phyloP scores from a whole-genome alignment of 1,140 invertebrate species.

The Atopsyche davidsoni region DNA sequence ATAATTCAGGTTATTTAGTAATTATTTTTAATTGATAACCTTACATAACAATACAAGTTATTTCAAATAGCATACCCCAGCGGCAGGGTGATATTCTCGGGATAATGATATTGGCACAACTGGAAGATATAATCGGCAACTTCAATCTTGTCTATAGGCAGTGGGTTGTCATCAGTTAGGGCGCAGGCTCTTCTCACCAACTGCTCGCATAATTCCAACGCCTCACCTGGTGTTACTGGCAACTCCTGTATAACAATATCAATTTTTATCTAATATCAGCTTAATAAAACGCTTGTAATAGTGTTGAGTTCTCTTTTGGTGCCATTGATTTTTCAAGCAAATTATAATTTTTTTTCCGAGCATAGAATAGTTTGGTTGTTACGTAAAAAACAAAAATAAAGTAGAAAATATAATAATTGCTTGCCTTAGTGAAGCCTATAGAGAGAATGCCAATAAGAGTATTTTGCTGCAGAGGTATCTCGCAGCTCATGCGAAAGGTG shows the following conservation, averaged over 20 bases:
- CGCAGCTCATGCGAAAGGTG: slow-evolving; percentile 75
- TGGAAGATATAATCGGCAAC: slow-evolving; percentile 87
- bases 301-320: too few species aligned
- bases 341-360: background rate
- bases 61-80: slow-evolving; percentile 48
- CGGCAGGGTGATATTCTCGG: slow-evolving; percentile 86
- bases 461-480: slow-evolving; percentile 81
- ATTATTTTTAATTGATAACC: too few species aligned
- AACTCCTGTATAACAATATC: slow-evolving; percentile 55
- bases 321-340: too few species aligned
- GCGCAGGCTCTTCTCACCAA: slow-evolving; percentile 77
- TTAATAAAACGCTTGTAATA: too few species aligned
- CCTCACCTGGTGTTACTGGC: slow-evolving; percentile 71
- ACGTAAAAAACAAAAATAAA: slow-evolving; percentile 6
- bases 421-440: slow-evolving; percentile 73
- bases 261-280: slow-evolving; percentile 8
- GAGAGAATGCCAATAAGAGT: slow-evolving; percentile 74
- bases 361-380: background rate
- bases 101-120: slow-evolving; percentile 85
- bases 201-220: slow-evolving; percentile 79
- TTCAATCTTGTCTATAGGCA: slow-evolving; percentile 75
- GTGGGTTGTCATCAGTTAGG: slow-evolving; percentile 60
- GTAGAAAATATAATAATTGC: slow-evolving; percentile 10
- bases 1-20: too few species aligned
- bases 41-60: background rate